Evolutionary conservation across 2,113 vertebrate species (phyloP), one percentile per base, ranked within the genome.

Genomic region (Motacilla tschutschensis): DNA sequence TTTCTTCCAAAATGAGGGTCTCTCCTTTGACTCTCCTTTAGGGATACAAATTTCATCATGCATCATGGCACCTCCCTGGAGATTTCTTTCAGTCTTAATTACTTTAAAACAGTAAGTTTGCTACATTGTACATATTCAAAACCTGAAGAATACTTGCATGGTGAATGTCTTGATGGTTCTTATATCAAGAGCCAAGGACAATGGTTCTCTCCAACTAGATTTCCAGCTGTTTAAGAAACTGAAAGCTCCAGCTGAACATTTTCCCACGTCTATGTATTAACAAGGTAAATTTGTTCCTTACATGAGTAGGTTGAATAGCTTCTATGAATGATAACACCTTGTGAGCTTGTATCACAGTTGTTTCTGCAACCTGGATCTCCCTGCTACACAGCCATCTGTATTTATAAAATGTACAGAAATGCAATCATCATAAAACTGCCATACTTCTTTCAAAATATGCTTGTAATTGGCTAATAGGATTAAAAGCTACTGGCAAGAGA

Each of bases 1-100:
- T 33, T 33, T 33, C 33, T 33, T 33, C 33, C 33, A 33, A 33
- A 33, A 33, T 6, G 33, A 33, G 33, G 33, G 33, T 33, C 33
- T 33, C 33, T 33, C 33, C 33, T 33, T 33, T 33, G 33, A 33
- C 33, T 33, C 33, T 33, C 17, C 40, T n/a, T 4, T 0, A 38
- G 14, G 8, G 8, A 11, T 2, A 1, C 2, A 62, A 57, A 22
- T 14, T 36, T 46, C 72, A 54, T 2, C 4, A 4, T 59, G 36
- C 14, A 10, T 67, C 0, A 0, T 36, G 40, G 44, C 29, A 70
- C 33, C 24, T 55, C 36, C 29, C 40, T 41, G 19, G 25, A 4
- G 7, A 10, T 14, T 80, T 77, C 28, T 51, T 79, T 87, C 60
- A 41, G 7, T 83, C 9, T 63, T 43, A 54, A 47, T 36, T 47